Conservation (phyloP, 1,140 invertebrate species). For the Plodia interpunctella region DNA sequence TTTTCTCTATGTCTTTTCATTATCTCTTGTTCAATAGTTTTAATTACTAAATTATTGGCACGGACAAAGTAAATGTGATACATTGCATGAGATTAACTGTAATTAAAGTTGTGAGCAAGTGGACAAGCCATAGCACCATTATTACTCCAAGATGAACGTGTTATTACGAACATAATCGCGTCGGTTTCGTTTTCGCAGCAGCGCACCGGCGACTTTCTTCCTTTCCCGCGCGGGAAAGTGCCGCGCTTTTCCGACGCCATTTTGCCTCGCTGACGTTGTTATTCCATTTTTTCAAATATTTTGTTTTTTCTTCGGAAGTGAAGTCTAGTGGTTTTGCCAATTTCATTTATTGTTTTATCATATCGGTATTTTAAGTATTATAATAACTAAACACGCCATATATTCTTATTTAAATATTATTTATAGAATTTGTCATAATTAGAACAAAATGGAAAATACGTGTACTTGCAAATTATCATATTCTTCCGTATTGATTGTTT, state of each 20-base stretch:
- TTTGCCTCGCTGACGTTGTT: too few relatives aligned
- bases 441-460: too few relatives aligned
- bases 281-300: too few relatives aligned
- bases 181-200: constrained; percentile 68
- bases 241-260: constrained; percentile 73
- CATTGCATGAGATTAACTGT: constrained; percentile 1
- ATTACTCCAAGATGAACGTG: constrained; percentile 60
- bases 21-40: background rate
- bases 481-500: too few relatives aligned
- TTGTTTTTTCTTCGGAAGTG: constrained; percentile 30
- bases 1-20: too few relatives aligned
- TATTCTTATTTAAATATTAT: background rate
- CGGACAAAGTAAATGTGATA: background rate
- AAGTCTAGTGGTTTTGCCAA: background rate
- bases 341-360: background rate
- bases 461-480: too few relatives aligned
- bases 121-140: background rate
- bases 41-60: background rate
- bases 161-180: constrained; percentile 60
- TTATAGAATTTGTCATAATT: too few relatives aligned
- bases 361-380: background rate
- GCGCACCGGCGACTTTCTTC: constrained; percentile 58
- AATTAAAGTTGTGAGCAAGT: background rate
- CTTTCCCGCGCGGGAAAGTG: constrained; percentile 71
- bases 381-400: too few relatives aligned